A percentile compares a stretch with the other conserved stretches of the same genome.
phyloP scores from a whole-genome alignment of 2,797 vertebrate genomes.

The Steatocranus sp. region DNA sequence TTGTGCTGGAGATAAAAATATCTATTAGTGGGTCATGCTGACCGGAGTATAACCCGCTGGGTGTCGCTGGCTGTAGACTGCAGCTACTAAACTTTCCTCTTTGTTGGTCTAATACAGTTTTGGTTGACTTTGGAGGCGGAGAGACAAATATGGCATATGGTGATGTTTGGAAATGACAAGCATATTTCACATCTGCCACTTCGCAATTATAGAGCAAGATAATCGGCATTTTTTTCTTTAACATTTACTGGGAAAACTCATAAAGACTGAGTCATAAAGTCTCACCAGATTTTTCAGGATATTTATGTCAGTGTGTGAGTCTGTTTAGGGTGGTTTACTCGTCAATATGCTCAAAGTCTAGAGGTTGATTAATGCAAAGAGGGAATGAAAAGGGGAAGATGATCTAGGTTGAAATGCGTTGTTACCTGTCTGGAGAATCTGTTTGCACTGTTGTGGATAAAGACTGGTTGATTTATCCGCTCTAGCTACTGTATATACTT shows the following conservation, averaged over 20 bases:
- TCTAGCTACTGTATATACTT: neutral
- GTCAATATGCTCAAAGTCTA: neutral
- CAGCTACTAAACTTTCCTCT: slow-evolving; percentile 20
- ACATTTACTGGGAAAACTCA: neutral
- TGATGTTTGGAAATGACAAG: neutral
- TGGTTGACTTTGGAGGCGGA: neutral
- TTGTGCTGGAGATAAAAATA: slow-evolving; percentile 65
- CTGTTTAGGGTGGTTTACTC: neutral
- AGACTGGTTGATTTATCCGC: neutral
- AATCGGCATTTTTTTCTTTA: neutral
- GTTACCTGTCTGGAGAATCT: neutral
- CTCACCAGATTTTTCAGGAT: neutral
- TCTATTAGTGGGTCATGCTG: slow-evolving; percentile 70
- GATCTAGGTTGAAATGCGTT: neutral
- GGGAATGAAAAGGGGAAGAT: neutral
- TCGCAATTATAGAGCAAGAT: neutral
- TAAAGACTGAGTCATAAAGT: neutral
- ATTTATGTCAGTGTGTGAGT: neutral
- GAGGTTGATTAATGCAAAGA: neutral
- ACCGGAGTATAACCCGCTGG: slow-evolving; percentile 40
- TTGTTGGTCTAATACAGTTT: slow-evolving; percentile 1
- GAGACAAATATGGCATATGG: neutral
- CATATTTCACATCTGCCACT: neutral
- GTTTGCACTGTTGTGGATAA: neutral
- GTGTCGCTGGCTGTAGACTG: slow-evolving; percentile 1